Base-by-base conservation (phyloP, 53 echinoderm and acorn worm genomes). In the Echinometra lucunter region DNA sequence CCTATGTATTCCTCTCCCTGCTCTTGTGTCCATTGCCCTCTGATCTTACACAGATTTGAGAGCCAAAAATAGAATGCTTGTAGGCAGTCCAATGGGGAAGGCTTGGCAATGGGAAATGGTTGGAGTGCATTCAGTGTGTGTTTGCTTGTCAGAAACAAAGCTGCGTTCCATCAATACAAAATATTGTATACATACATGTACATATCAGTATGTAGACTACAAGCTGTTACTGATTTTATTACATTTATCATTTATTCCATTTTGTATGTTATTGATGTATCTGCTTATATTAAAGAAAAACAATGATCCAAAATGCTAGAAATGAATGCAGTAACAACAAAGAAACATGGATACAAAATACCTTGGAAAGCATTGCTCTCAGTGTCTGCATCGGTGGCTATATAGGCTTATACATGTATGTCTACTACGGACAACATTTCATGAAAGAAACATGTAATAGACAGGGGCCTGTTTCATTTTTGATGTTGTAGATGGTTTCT, bases 1-100 rank as follows among this genome's bases (percentile, higher is more conserved):
- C 85, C 40, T 27, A n/a, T 85, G 85, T 85, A 85, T 85, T 85
- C n/a, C 49, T 49, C 40, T 85, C 85, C 85, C 45, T 47, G 85
- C 85, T 83, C 27, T 49, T 83, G 85, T 83, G 85, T 85, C 85
- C 85, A 47, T 85, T 85, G 85, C 85, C 85, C 85, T 85, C 85
- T 85, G 30, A 49, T 27, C 28, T 12, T 85, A 49, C 85, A 85
- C 53, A 49, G 85, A 85, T 85, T 85, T n/a, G 85, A 85, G 30
- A n/a, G 49, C n/a, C 85, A 49, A 49, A n/a, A n/a, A 85, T 85
- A 85, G 85, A 81, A 85, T 85, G 1, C n/a, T 85, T 85, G n/a
- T 47, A 9, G 28, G 49, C 11, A 49, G 49, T 85, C 3, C 13
- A 49, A 49, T 85, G 85, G 25, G 28, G 85, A 85, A 40, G 47